Conservation (phyloP, 1,140 invertebrate species). For the Carcinoscorpius rotundicauda region DNA sequence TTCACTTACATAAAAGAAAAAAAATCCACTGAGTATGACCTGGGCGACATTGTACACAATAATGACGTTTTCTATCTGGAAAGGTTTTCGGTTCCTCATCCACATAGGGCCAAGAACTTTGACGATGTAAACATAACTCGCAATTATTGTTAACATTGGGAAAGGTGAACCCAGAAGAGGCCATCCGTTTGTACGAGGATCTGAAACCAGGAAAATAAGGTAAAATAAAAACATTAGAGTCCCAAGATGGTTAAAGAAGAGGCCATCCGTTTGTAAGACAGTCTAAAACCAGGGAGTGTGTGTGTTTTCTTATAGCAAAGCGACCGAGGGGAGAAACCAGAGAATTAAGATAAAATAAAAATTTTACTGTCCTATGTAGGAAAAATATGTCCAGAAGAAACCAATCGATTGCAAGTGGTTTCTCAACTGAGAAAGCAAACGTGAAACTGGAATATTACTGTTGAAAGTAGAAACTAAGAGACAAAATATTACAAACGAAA, state of each 20-base stretch:
- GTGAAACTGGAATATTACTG: too few species aligned
- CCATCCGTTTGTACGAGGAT: constrained; percentile 80
- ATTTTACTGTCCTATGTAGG: constrained; percentile 43
- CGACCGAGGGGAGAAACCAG: too few species aligned
- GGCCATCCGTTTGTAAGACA: too few species aligned
- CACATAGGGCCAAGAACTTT: constrained; percentile 43
- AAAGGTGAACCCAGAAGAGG: constrained; percentile 81
- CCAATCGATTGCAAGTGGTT: constrained; percentile 79
- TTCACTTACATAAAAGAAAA: constrained; percentile 29
- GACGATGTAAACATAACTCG: constrained; percentile 65
- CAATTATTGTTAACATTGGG: constrained; percentile 53
- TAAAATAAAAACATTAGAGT: too few species aligned
- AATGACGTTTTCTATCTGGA: constrained; percentile 33
- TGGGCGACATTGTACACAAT: constrained; percentile 37
- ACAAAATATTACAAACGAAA: too few species aligned
- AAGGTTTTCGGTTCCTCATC: constrained; percentile 35
- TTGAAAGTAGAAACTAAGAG: too few species aligned
- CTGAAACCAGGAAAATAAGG: constrained; percentile 39
- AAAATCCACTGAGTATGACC: constrained; percentile 34
- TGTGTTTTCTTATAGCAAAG: too few species aligned
- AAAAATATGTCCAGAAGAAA: constrained; percentile 55
- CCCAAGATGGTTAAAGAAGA: too few species aligned
- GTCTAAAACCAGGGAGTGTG: constrained; percentile 25
- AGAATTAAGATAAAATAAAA: too few species aligned
- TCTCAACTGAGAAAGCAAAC: constrained; percentile 38